Conservation (phyloP, 2,888 invertebrate species). For the Acleris holmiana region DNA sequence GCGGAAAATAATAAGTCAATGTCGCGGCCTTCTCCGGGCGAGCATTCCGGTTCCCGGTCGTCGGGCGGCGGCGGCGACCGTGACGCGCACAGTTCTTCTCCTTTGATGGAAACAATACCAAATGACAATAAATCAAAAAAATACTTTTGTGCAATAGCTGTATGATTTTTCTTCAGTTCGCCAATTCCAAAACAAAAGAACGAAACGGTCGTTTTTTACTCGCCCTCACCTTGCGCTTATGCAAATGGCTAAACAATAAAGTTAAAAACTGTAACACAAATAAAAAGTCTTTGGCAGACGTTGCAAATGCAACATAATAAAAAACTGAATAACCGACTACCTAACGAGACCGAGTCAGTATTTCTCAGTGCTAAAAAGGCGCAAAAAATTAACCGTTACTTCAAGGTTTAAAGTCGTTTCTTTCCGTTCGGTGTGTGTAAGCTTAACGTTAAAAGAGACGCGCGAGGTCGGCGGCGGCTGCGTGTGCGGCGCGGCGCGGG, state of each 20-base stretch:
- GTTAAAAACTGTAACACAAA: conserved; percentile 75
- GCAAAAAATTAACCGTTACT: conserved; percentile 51
- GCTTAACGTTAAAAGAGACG: conserved; percentile 17
- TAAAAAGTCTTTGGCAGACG: conserved; percentile 64
- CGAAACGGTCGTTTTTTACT: conserved; percentile 73
- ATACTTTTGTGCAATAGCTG: conserved; percentile 68
- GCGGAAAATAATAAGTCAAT: conserved; percentile 67
- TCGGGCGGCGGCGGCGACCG: conserved; percentile 60
- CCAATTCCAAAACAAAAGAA: conserved; percentile 71
- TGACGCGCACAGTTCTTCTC: conserved; percentile 62
- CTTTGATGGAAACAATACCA: conserved; percentile 61
- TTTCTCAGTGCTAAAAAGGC: conserved; percentile 52
- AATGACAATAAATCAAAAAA: conserved; percentile 76
- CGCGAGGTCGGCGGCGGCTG: conserved; percentile 44
- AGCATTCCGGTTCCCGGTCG: conserved; percentile 58
- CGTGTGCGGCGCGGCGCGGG: conserved; percentile 43
- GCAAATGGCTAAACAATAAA: conserved; percentile 79
- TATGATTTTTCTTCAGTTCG: conserved; percentile 64
- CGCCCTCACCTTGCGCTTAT: conserved; percentile 76
- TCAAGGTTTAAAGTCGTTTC: conserved; percentile 44
- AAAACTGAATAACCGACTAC: conserved; percentile 69
- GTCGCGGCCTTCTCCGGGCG: conserved; percentile 67
- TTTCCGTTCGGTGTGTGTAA: conserved; percentile 14
- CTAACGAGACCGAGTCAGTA: conserved; percentile 66
- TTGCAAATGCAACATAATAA: conserved; percentile 68